These are phyloP conservation scores for Bergia puertoricense DNA, from an alignment of 92 coral and sea anemone species.

Conservation along the genomic window DNA sequence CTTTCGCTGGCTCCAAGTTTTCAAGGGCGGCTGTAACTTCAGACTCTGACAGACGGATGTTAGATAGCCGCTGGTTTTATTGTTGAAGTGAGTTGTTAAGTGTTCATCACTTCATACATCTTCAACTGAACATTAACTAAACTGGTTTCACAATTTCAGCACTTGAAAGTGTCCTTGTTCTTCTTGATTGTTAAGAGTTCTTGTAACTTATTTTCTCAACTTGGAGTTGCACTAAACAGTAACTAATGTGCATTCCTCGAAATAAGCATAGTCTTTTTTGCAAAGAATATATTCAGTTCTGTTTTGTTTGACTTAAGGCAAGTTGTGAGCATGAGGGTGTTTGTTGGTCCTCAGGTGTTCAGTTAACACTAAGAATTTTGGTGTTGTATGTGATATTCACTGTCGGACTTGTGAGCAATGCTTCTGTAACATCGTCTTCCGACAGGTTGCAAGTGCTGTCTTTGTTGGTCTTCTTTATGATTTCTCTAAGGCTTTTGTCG, in stretches of 20 bases:
- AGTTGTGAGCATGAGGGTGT: neutral
- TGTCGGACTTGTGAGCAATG: neutral
- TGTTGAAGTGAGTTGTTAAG: neutral
- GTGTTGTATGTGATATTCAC: conserved; percentile 16
- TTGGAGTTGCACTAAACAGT: neutral
- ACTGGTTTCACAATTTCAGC: too few species aligned
- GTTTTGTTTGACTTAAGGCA: neutral
- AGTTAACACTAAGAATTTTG: conserved; percentile 34
- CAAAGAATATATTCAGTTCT: neutral
- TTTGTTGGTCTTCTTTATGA: conserved; percentile 14
- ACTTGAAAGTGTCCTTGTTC: conserved; percentile 4
- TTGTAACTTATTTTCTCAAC: neutral
- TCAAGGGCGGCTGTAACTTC: too few species aligned
- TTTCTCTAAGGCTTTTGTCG: neutral
- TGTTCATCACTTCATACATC: too few species aligned
- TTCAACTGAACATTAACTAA: too few species aligned
- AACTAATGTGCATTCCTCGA: neutral
- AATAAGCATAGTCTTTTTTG: neutral
- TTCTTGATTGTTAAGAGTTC: neutral
- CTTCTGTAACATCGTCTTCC: neutral
- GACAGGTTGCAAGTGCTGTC: neutral
- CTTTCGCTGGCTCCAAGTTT: too few species aligned
- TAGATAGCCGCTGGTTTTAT: too few species aligned
- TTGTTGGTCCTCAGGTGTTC: neutral
- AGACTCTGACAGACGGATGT: too few species aligned